Conservation (phyloP, 1,140 invertebrate genomes). For the Brachionus manjavacas region DNA sequence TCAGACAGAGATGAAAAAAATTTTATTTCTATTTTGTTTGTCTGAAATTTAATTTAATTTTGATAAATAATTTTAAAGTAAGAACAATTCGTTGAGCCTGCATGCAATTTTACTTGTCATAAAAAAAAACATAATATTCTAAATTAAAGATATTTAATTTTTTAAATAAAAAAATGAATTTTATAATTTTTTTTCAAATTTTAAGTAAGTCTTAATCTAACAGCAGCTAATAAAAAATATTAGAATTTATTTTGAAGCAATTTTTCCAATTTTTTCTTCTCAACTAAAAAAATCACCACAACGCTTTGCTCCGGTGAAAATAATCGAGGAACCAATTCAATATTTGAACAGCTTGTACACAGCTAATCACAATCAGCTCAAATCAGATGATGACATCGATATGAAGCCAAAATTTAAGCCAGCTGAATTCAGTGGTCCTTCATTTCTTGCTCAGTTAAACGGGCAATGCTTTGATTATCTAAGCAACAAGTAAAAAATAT, state of each 20-base stretch:
- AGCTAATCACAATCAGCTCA: not conserved
- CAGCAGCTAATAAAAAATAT: not conserved
- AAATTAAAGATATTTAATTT: not conserved
- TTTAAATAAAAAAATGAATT: not conserved
- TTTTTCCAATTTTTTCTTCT: not conserved
- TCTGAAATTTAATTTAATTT: too few relatives aligned
- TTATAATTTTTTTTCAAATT: not conserved
- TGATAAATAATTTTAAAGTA: too few relatives aligned
- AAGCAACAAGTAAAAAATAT: not conserved
- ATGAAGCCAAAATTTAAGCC: slow-evolving; percentile 12
- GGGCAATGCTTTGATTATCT: slow-evolving; percentile 16
- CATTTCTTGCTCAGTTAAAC: not conserved
- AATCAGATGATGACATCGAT: not conserved
- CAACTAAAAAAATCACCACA: not conserved
- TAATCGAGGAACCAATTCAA: slow-evolving; percentile 25
- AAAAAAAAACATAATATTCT: not conserved
- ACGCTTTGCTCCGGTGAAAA: not conserved
- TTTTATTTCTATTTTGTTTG: too few relatives aligned
- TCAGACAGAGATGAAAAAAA: too few relatives aligned
- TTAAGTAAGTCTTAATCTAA: not conserved
- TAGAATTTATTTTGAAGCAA: not conserved
- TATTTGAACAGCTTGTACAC: not conserved
- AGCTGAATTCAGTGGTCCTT: not conserved
- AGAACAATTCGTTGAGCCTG: too few relatives aligned
- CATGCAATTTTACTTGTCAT: too few relatives aligned